Base-by-base conservation (phyloP, 2,797 vertebrate genomes). In the Sus cebifrons region DNA sequence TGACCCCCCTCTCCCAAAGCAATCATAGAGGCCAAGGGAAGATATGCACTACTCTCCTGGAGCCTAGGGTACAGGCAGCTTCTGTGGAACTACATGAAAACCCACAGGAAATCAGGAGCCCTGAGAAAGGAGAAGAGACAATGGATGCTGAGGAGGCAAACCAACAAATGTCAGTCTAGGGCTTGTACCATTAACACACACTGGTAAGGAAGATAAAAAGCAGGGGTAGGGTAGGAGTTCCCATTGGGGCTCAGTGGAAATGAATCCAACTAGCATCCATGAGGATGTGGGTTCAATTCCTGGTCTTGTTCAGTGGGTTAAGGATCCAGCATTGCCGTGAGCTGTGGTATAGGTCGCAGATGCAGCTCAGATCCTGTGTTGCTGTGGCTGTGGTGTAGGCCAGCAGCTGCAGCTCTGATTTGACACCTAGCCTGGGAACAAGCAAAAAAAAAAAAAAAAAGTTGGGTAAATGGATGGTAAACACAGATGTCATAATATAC, bases 11-110 rank as follows among this genome's bases (percentile, higher is more conserved):
- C 29, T 13, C 29, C 58, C 13, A 49, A 87, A 91, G 10, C 71
- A 54, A 68, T 73, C 65, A 27, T 1, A 74, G 60, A 67, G 40
- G 36, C 36, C 49, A 85, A 65, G 18, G 40, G 0, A 84, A 40
- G n/a, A 29, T 32, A 87, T 11, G 6, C 0, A 8, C 10, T 44
- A 11, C 40, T 36, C 27, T 87, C 40, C 70, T 56, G 52, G 13
- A 83, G 32, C 29, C 64, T 84, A 18, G 23, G 44, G 11, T 36
- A 7, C 17, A 82, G 9, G 5, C 23, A 60, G 56, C 15, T 89
- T 89, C 77, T 81, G 5, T 56, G 10, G 18, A 92, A 92, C 54
- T 32, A n/a, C 32, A 25, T 58, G 40, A 74, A 91, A 94, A 60
- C 32, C 67, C 25, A 73, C 65, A 58, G 58, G 40, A 93, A 96